phyloP scores from a whole-genome alignment of 1,140 invertebrate species.

The Oryctes rhinoceros region DNA sequence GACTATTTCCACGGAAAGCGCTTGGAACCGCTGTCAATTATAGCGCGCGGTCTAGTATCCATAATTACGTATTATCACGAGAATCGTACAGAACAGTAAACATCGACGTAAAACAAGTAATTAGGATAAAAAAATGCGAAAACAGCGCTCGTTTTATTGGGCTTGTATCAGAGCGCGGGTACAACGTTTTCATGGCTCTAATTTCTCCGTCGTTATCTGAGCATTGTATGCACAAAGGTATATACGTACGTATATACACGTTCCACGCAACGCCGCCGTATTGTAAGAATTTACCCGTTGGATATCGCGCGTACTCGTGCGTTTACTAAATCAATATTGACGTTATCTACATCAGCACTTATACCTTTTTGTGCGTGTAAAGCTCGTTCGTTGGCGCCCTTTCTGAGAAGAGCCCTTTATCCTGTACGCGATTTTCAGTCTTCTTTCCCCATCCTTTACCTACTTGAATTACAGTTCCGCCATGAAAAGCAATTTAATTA shows the following conservation, averaged over 20 bases:
- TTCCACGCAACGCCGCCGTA: not conserved
- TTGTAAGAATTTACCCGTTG: constrained; percentile 1
- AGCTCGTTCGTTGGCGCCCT: constrained; percentile 4
- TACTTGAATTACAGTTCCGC: not conserved
- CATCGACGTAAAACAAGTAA: not conserved
- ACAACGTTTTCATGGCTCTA: too few relatives aligned
- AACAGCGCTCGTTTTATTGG: not conserved
- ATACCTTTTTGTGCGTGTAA: constrained; percentile 19
- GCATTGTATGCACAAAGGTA: not conserved
- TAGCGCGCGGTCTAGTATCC: not conserved
- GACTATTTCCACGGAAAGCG: not conserved
- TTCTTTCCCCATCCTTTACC: not conserved
- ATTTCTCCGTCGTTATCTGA: too few relatives aligned
- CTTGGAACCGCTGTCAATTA: not conserved
- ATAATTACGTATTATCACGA: constrained; percentile 2
- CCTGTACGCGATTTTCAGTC: not conserved
- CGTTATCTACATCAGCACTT: constrained; percentile 35
- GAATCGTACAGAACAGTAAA: not conserved
- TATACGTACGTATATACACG: not conserved
- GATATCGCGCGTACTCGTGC: constrained; percentile 26
- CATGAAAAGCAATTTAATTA: not conserved
- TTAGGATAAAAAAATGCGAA: not conserved
- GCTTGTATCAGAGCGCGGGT: too few relatives aligned
- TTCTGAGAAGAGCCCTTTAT: not conserved
- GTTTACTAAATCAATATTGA: constrained; percentile 37